A percentile compares a stretch with the other conserved stretches of the same genome.
Conservation (phyloP, 2,797 vertebrate species). For the Hirundo rustica region DNA sequence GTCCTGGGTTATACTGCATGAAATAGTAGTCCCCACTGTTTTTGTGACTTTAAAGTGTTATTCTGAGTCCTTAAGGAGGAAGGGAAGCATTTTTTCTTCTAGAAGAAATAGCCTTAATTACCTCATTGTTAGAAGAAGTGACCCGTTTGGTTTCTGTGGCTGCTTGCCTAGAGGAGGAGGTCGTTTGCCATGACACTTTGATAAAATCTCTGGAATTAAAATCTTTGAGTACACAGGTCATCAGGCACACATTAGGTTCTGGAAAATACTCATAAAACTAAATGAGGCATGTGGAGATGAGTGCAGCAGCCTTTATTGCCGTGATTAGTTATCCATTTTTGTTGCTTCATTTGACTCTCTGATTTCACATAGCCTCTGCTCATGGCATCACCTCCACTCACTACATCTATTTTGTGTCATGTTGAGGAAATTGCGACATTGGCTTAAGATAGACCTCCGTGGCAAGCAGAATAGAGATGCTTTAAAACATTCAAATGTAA, state of each 20-base stretch:
- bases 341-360: not conserved
- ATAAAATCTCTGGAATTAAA: not conserved
- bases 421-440: not conserved
- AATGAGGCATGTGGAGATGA: not conserved
- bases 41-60: not conserved
- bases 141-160: not conserved
- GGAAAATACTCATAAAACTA: not conserved
- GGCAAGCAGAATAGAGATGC: not conserved
- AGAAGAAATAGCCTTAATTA: not conserved
- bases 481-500: not conserved
- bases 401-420: not conserved
- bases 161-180: not conserved
- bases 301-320: not conserved
- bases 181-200: not conserved
- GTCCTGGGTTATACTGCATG: not conserved
- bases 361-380: not conserved
- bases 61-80: not conserved
- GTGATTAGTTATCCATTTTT: not conserved
- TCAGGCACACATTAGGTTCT: not conserved
- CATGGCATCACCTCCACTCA: not conserved
- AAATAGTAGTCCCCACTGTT: not conserved
- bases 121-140: not conserved
- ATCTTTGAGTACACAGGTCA: not conserved
- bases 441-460: not conserved
- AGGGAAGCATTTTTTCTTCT: not conserved